phyloP scores from a whole-genome alignment of 2,797 vertebrate genomes.

The Rhynchonycteris naso region DNA sequence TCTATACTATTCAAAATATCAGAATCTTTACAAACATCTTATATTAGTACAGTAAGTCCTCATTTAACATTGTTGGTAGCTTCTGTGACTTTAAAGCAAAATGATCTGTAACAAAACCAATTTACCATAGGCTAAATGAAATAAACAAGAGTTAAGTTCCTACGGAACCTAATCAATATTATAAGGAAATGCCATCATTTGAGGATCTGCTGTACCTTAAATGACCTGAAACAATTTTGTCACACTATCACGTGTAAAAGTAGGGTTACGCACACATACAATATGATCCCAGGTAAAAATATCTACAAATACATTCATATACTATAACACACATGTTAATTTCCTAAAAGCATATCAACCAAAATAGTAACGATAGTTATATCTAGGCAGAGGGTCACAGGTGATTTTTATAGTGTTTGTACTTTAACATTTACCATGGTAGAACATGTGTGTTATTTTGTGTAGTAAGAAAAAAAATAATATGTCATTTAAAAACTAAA shows the following conservation, averaged over 20 bases:
- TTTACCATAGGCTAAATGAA: neutral
- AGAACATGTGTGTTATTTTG: neutral
- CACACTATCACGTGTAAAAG: neutral
- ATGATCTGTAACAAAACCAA: neutral
- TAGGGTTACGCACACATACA: neutral
- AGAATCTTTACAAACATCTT: neutral
- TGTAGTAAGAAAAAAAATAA: constrained; percentile 11
- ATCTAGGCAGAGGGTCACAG: neutral
- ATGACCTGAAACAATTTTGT: neutral
- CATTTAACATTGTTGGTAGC: neutral
- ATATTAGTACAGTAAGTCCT: neutral
- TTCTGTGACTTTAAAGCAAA: neutral
- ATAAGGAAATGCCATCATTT: neutral
- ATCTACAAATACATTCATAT: neutral
- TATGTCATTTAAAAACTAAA: neutral
- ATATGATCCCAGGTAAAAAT: constrained; percentile 18
- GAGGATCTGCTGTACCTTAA: neutral
- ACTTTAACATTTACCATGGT: neutral
- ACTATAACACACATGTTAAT: neutral
- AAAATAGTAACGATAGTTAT: constrained; percentile 8
- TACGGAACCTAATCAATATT: neutral
- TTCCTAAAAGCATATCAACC: constrained; percentile 4
- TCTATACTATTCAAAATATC: neutral
- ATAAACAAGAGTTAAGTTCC: neutral
- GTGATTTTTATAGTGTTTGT: neutral